Conservation (phyloP, 2,888 invertebrate genomes). For the Lasioglossum marginatum region DNA sequence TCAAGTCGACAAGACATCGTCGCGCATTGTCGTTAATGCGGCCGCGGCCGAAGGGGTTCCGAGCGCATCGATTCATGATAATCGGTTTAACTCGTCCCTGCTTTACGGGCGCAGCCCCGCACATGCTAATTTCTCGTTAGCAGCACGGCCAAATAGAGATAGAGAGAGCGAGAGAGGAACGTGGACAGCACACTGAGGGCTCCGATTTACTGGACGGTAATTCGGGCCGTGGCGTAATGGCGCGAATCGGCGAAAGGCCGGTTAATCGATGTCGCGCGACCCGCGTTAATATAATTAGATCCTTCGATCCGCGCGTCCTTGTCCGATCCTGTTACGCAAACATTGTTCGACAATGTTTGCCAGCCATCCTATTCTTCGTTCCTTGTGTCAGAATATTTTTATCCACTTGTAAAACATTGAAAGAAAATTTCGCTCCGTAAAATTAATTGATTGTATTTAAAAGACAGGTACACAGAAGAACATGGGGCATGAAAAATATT, state of each 20-base stretch:
- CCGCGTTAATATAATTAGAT: conserved; percentile 37
- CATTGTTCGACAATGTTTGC: background rate
- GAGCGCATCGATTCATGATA: conserved; percentile 68
- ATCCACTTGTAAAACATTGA: background rate
- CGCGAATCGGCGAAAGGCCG: conserved; percentile 40
- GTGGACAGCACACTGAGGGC: conserved; percentile 37
- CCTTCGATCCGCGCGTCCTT: background rate
- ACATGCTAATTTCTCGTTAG: conserved; percentile 70
- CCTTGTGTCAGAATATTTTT: background rate
- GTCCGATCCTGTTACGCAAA: background rate
- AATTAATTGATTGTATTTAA: background rate
- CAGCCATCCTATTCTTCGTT: background rate
- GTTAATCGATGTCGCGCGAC: conserved; percentile 27
- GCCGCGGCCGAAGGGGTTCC: conserved; percentile 31
- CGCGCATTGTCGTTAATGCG: conserved; percentile 42
- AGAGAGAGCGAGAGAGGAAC: background rate
- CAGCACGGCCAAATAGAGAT: conserved; percentile 59
- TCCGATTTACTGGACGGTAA: conserved; percentile 59
- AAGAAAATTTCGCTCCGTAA: background rate
- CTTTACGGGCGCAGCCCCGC: conserved; percentile 55
- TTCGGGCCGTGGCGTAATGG: conserved; percentile 48
- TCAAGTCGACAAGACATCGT: conserved; percentile 21
- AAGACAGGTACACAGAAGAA: background rate
- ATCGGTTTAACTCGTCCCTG: conserved; percentile 65
- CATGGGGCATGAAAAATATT: too few species aligned